A percentile compares a stretch with the other conserved stretches of the same genome.
Conservation (phyloP, 2,113 vertebrate genomes). For the Noctilio leporinus region DNA sequence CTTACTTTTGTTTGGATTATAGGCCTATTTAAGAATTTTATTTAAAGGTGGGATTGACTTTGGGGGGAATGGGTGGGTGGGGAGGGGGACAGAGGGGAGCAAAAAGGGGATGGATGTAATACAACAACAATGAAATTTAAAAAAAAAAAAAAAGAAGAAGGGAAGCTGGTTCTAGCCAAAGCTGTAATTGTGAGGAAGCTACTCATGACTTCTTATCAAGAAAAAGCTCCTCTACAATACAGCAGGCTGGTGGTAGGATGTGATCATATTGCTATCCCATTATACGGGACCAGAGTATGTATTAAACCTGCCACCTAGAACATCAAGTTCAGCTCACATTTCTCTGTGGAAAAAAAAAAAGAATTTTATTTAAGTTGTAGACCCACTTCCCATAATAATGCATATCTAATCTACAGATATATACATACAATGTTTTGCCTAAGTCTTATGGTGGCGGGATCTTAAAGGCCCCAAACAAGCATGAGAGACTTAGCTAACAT, state of each 20-base stretch:
- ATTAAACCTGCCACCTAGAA: conserved; percentile 44
- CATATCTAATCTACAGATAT: neutral
- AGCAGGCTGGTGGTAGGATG: neutral
- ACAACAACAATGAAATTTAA: too few species aligned
- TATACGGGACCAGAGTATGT: neutral
- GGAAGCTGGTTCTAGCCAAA: neutral
- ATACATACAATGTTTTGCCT: neutral
- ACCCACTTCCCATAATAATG: neutral
- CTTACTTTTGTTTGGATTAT: neutral
- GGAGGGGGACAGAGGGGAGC: too few species aligned
- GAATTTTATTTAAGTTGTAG: conserved; percentile 8
- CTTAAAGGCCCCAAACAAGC: neutral
- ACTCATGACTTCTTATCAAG: neutral
- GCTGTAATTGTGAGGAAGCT: neutral
- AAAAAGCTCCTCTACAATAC: neutral
- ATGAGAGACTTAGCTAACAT: neutral
- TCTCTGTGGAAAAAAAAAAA: too few species aligned
- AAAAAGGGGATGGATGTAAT: too few species aligned
- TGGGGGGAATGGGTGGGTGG: too few species aligned
- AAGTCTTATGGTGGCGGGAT: neutral
- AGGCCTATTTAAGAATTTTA: neutral
- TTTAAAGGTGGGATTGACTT: too few species aligned
- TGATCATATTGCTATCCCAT: neutral
- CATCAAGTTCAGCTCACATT: conserved; percentile 38
- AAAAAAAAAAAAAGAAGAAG: too few species aligned